These are phyloP conservation scores for Zygaena filipendulae DNA, from an alignment of 2,888 invertebrate genomes.

Conservation along the genomic window DNA sequence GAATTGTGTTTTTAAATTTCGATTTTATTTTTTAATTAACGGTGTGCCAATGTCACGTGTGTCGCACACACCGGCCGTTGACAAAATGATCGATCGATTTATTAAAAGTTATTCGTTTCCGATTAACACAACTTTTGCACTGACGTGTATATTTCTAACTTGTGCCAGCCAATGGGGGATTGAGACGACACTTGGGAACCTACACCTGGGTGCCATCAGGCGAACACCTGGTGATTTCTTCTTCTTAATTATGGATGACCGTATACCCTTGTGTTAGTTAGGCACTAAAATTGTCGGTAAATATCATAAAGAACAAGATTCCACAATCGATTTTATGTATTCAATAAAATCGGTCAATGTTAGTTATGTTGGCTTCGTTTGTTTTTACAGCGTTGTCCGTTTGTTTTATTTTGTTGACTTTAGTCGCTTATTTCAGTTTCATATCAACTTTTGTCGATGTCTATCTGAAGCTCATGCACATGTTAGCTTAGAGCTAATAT, in stretches of 20 bases:
- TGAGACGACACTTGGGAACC: constrained; percentile 27
- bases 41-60: constrained; percentile 26
- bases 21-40: too few species aligned
- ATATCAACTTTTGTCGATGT: too few species aligned
- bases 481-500: too few species aligned
- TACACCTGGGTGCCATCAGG: constrained; percentile 26
- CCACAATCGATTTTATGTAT: constrained; percentile 24
- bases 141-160: constrained; percentile 51
- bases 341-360: constrained; percentile 24
- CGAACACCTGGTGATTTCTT: constrained; percentile 34
- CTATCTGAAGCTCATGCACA: too few species aligned
- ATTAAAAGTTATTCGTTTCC: constrained; percentile 25
- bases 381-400: constrained; percentile 8
- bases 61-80: constrained; percentile 18
- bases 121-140: constrained; percentile 28
- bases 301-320: too few species aligned
- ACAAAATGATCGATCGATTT: constrained; percentile 46
- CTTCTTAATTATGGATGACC: constrained; percentile 41
- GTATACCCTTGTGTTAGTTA: constrained; percentile 21
- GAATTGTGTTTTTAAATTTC: too few species aligned
- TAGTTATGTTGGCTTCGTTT: constrained; percentile 20
- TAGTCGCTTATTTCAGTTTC: too few species aligned
- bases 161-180: constrained; percentile 26
- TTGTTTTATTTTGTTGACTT: constrained; percentile 7
- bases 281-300: too few species aligned